Base-by-base conservation (phyloP, 2,797 vertebrate species). In the Labroides dimidiatus region DNA sequence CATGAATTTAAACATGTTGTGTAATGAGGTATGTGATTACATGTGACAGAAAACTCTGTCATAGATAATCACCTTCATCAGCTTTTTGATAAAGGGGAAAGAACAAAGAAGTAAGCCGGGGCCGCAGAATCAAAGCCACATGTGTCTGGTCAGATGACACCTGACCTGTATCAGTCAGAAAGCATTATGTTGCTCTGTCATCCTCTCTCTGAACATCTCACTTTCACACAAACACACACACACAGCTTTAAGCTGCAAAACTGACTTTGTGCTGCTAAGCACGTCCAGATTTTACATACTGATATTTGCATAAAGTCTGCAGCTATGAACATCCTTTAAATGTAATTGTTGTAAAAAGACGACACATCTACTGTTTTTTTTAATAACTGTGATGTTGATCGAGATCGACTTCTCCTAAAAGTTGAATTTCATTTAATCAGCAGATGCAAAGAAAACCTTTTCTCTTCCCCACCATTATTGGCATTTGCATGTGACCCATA, bases 401-500 rank as follows among this genome's bases (percentile, higher is more conserved):
- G 4, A 39, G 37, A 39, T 39, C 13, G 13, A 39, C 13, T 39
- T 4, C 13, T 14, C 37, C 11, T 2, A 39, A 39, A 12, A 2
- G 4, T 14, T 39, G 4, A 33, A 7, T 33, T 33, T 33, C 30
- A 33, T 33, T 33, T 33, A 33, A 14, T 20, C 23, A 3, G 56
- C 10, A 63, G n/a, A 58, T 75, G 36, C 42, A 52, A 39, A 42
- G 49, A 41, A 72, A 71, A 20, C 2, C 23, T 12, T 20, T 52
- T 48, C 43, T 24, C 19, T 45, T 23, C 54, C 54, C 63, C 52
- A 15, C 69, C 51, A 53, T 73, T 64, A 30, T 56, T 71, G 59
- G 72, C 56, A 70, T 86, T 83, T 79, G 69, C 64, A 69, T 69
- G 68, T 75, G 77, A 85, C 70, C 70, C 53, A 72, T 60, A 48